Evolutionary conservation across 2,888 invertebrate genomes (phyloP).

Genomic region (Scrobipalpa atriplicella): DNA sequence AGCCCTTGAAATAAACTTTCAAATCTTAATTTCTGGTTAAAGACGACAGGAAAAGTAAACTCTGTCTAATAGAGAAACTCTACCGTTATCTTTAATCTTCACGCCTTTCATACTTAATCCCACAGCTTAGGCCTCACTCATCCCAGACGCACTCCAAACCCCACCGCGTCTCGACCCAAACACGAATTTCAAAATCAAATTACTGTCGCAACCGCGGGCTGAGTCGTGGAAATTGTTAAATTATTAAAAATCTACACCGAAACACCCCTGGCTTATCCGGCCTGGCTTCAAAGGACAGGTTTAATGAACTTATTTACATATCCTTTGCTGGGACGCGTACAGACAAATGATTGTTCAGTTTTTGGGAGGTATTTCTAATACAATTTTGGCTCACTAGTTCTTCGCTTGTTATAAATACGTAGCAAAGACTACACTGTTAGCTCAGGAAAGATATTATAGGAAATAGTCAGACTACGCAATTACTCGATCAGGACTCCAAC

Average conservation of each 20-base stretch:
- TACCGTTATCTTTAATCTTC: not conserved
- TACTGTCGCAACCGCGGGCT: conserved; percentile 17
- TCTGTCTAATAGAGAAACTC: not conserved
- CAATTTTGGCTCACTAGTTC: not conserved
- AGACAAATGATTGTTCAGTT: not conserved
- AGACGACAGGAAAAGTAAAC: no score
- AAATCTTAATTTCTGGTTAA: no score
- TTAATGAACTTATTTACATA: conserved; percentile 26
- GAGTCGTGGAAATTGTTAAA: conserved; percentile 26
- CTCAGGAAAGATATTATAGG: no score
- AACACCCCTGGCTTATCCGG: conserved; percentile 20
- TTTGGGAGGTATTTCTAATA: not conserved
- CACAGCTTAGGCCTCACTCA: not conserved
- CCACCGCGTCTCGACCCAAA: not conserved
- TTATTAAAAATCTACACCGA: conserved; percentile 26
- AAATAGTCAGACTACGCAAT: no score
- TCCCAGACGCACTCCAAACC: not conserved
- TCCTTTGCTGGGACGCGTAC: conserved; percentile 11
- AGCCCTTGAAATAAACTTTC: no score
- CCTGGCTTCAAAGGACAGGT: conserved; percentile 19
- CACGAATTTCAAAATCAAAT: conserved; percentile 19
- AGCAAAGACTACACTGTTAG: no score
- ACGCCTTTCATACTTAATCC: not conserved
- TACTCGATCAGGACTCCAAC: no score
- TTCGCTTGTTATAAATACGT: no score